Evolutionary conservation across 2,113 vertebrate genomes (phyloP), one percentile per base, ranked within the genome.

Genomic region (Dipodomys stephensi): DNA sequence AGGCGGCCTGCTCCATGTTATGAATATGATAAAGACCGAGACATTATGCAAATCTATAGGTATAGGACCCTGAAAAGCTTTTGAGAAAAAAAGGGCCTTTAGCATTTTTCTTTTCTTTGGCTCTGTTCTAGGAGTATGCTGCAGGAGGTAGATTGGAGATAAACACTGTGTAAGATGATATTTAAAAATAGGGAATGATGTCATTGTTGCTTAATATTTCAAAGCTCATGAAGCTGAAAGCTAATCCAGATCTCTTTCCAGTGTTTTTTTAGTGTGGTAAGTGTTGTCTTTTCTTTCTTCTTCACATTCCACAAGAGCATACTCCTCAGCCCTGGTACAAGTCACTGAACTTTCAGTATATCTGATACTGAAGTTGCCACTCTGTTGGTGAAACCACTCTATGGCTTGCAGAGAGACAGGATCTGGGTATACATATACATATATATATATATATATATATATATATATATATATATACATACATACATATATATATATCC

Each of bases 251-350:
- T 91, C 77, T 77, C 77, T 76, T 46, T 16, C 27, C 64, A 9
- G 0, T 53, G 77, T 72, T 89, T 95, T 49, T 72, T 57, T 35
- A 44, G 67, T 78, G 64, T 19, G 62, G 4, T 65, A 25, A 60
- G 15, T 79, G 67, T 57, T 86, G 32, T 68, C 44, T 89, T 93
- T 78, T 68, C 84, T 96, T 83, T 92, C 86, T 74, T 95, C n/a
- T 46, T 86, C 62, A 20, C 65, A 77, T 95, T 91, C 95, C 44
- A 72, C 65, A 28, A 1, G 0, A 7, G 30, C 62, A 81, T 22
- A 30, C 4, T 15, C 23, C 57, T 53, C 5, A 1, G 1, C 23
- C 57, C 16, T 15, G 18, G 16, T 71, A 71, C 0, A 0, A 79
- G 32, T 77, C 62, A 20, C 67, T 89, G 32, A n/a, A 77, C 68